Evolutionary conservation across 2,888 invertebrate species (phyloP), one percentile per base, ranked within the genome.

Genomic region (Brachypterus glaber): DNA sequence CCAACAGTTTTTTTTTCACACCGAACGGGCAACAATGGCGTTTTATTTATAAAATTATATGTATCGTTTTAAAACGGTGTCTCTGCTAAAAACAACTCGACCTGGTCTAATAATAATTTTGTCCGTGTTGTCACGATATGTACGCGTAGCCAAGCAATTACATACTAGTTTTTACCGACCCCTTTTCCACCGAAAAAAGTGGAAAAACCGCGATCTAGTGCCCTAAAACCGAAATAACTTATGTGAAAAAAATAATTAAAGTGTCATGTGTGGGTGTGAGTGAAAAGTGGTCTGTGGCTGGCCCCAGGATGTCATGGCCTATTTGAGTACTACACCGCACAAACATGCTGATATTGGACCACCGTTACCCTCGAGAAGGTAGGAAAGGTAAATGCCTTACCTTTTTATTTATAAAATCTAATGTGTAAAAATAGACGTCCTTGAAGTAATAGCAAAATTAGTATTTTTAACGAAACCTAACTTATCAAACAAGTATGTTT

Each of bases 221-320:
- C n/a, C n/a, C n/a, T n/a, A n/a, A n/a, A n/a, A n/a, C n/a, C n/a
- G n/a, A n/a, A n/a, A n/a, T n/a, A n/a, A n/a, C n/a, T n/a, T n/a
- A n/a, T n/a, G n/a, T n/a, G n/a, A n/a, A n/a, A n/a, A n/a, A n/a
- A n/a, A n/a, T n/a, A n/a, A n/a, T n/a, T n/a, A n/a, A n/a, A n/a
- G n/a, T n/a, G n/a, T n/a, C n/a, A n/a, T n/a, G n/a, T n/a, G n/a
- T n/a, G n/a, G n/a, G n/a, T n/a, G n/a, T n/a, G n/a, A n/a, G n/a
- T n/a, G n/a, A n/a, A n/a, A n/a, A n/a, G n/a, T n/a, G n/a, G n/a
- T n/a, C n/a, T 14, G 30, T 11, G 17, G 14, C 30, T 24, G 17
- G 37, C 31, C 30, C 33, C 49, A 51, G 42, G 36, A 52, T 52
- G 52, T 46, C 44, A 52, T 52, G 52, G 52, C 52, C 41, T 50